phyloP scores from a whole-genome alignment of 2,888 invertebrate genomes.

The Elysia crispata region DNA sequence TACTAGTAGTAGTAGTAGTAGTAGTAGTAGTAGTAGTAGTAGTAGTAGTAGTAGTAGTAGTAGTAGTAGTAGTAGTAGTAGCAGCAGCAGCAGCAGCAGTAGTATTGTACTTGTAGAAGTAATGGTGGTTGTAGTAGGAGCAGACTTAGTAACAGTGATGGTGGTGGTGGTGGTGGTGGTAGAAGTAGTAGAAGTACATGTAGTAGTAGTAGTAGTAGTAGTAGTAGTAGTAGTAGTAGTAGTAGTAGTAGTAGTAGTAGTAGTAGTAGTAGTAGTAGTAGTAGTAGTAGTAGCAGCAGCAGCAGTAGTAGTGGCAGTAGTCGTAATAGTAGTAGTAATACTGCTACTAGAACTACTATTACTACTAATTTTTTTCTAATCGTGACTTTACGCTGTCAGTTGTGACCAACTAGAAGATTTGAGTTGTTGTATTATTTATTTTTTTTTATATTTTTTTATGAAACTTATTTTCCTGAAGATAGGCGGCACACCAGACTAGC shows the following conservation, averaged over 20 bases:
- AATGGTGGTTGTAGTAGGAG: constrained; percentile 23
- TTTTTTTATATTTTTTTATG: too few species aligned
- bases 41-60: too few species aligned
- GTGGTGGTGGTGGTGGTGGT: constrained; percentile 26
- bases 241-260: constrained; percentile 39
- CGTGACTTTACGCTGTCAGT: not conserved
- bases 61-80: too few species aligned
- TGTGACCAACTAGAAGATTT: too few species aligned
- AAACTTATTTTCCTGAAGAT: too few species aligned
- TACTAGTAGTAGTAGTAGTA: too few species aligned
- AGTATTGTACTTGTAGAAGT: constrained; percentile 2
- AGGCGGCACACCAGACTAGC: too few species aligned
- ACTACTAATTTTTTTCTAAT: constrained; percentile 15
- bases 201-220: constrained; percentile 26
- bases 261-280: constrained; percentile 37
- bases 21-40: not conserved
- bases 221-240: constrained; percentile 39
- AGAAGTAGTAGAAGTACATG: constrained; percentile 6
- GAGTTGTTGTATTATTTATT: too few species aligned
- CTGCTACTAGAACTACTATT: constrained; percentile 21
- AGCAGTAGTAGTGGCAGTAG: constrained; percentile 24
- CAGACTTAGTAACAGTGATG: constrained; percentile 26
- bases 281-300: constrained; percentile 36
- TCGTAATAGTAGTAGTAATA: constrained; percentile 37
- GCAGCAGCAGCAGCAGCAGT: too few species aligned